A percentile compares a stretch with the other conserved stretches of the same genome.
Conservation (phyloP, 2,888 invertebrate genomes). For the Herminia tarsipennalis region DNA sequence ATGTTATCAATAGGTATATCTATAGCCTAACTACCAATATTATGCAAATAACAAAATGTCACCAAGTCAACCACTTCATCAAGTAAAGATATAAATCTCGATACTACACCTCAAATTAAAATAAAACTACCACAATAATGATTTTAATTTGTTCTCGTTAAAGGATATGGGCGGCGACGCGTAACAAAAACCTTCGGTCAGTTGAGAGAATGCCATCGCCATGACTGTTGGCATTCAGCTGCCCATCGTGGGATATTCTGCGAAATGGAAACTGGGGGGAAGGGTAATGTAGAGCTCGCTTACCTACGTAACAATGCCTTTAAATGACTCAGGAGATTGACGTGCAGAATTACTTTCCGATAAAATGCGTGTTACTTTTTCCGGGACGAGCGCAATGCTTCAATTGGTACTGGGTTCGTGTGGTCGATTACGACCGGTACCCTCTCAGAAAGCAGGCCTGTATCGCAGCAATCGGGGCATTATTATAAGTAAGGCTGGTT, state of each 20-base stretch:
- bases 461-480: no score
- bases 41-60: background rate
- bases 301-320: no score
- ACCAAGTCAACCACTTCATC: constrained; percentile 1
- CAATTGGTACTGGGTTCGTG: no score
- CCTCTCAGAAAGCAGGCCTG: no score
- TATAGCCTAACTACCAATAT: no score
- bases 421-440: no score
- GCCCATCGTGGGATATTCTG: constrained; percentile 34
- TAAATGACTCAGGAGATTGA: no score
- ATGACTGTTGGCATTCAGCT: constrained; percentile 50
- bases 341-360: no score
- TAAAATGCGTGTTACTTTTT: no score
- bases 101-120: constrained; percentile 1
- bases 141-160: constrained; percentile 1
- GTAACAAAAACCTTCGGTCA: constrained; percentile 5
- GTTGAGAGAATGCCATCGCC: constrained; percentile 40
- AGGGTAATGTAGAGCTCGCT: constrained; percentile 18
- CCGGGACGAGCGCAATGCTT: no score
- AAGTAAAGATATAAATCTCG: constrained; percentile 3
- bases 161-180: constrained; percentile 5
- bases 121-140: background rate
- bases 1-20: no score
- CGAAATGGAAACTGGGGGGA: constrained; percentile 26
- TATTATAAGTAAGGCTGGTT: no score